A percentile compares a stretch with the other conserved stretches of the same genome.
These are phyloP conservation scores for Taeniopygia guttata DNA, from an alignment of 2,797 vertebrate species.

Conservation along the genomic window DNA sequence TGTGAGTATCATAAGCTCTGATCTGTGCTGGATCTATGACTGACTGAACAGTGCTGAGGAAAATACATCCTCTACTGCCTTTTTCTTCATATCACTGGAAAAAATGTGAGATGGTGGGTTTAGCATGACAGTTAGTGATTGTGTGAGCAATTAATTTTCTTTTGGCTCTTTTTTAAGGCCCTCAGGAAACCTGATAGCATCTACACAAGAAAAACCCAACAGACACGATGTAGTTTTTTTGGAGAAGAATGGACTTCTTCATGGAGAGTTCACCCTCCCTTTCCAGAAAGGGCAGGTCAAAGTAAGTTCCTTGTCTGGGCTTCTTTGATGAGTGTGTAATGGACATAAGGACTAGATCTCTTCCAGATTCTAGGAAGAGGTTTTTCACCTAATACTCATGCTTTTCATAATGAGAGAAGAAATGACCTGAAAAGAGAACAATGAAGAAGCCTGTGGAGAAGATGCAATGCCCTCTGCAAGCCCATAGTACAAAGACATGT, in stretches of 20 bases:
- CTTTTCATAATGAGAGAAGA: background rate
- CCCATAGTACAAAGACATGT: fast-evolving
- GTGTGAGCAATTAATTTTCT: background rate
- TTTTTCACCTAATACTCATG: background rate
- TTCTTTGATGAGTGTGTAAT: background rate
- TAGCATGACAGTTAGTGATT: background rate
- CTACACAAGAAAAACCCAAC: constrained; percentile 88
- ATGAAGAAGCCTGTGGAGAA: background rate
- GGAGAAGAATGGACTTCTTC: constrained; percentile 96
- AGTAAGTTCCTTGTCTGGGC: constrained; percentile 65
- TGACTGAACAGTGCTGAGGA: background rate
- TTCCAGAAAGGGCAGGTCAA: constrained; percentile 85
- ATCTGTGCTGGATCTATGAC: background rate
- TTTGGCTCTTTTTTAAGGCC: constrained; percentile 76
- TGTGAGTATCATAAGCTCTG: background rate
- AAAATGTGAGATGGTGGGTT: background rate
- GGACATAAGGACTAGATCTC: background rate
- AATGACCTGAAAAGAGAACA: background rate
- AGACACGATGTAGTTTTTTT: constrained; percentile 92
- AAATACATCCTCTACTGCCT: background rate
- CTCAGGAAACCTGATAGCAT: constrained; percentile 89
- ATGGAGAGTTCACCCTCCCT: constrained; percentile 91
- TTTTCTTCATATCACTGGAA: background rate
- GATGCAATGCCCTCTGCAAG: background rate
- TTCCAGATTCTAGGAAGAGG: background rate